Base-by-base conservation (phyloP, 2,888 invertebrate species). In the Allygus modestus region DNA sequence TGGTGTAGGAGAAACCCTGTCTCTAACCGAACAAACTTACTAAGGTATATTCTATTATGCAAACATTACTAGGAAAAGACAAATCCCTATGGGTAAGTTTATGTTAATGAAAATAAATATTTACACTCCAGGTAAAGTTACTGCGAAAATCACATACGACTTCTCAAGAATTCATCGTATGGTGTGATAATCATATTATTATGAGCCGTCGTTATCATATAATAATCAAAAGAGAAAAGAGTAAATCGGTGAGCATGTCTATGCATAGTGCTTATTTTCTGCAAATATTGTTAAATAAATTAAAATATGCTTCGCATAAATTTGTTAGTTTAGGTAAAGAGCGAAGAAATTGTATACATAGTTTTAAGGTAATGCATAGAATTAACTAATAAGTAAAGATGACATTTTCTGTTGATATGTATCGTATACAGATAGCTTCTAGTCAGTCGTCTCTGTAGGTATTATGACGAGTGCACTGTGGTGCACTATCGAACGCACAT, bases 201-300 rank as follows among this genome's bases (percentile, higher is more conserved):
- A 61, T 75, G 43, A 73, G 41, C 54, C 33, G 46, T 73, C 58
- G 37, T 58, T 83, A 46, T 75, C 58, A 61, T 83, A 73, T 46
- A n/a, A 28, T 77, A 77, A 77, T 77, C 77, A 77, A 77, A 79
- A 77, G 41, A 77, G 37, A 28, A 33, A 15, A 79, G 79, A 20
- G 15, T 37, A 79, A 58, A 58, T 58, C 51, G 28, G 33, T 54
- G 33, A 79, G 51, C 77, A 51, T 77, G 79, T 79, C 20, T 83
- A 75, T 26, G 43, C 43, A 37, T 83, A 83, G 83, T 83, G 83
- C 83, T 83, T 83, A 83, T 83, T 83, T 83, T 83, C 83, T 83
- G 83, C 83, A 75, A 75, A 83, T 83, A 83, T 83, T 83, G 83
- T 83, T 75, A 61, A 83, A 83, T 83, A 75, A 75, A 54, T 41